Base-by-base conservation (phyloP, 2,797 vertebrate species). In the Nannoperca obscura region DNA sequence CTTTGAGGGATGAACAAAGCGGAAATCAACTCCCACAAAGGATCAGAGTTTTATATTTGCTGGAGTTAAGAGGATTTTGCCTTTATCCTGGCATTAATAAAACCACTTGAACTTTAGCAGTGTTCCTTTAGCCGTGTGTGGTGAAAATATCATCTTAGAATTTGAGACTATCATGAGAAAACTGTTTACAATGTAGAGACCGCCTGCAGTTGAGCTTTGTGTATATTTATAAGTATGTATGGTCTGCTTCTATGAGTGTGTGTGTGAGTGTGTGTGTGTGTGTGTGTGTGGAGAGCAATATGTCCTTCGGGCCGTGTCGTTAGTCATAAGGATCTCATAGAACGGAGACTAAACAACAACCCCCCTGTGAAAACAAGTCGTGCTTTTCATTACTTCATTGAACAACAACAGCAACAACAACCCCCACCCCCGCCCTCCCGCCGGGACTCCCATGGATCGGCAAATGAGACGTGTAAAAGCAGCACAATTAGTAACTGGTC, bases 301-400 rank as follows among this genome's bases (percentile, higher is more conserved):
- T 54, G 68, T 87, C 86, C 88, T 87, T 52, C 13, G 12, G 82
- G 78, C 49, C 66, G 61, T 47, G 71, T 81, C 74, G 59, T 77
- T 76, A 87, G 84, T 88, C 77, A 54, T 88, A 70, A 82, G 74
- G 77, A 89, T 86, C 81, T 83, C 82, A 78, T 65, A 74, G 79
- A 83, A 30, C 2, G 1, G 34, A 81, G 42, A 67, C 38, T 76
- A 61, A 85, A 74, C 64, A 81, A 91, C 90, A 42, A 66, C 71
- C 93, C 88, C 46, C 88, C 94, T 95, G 87, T 50, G 27, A 86
- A 86, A 89, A 86, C 83, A 86, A 80, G 80, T 78, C 81, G 80
- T 87, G 88, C 91, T 91, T 93, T 89, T 91, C 82, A 88, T 93
- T 90, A 90, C 59, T 85, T 57, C 60, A 62, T 78, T 84, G n/a